A percentile compares a stretch with the other conserved stretches of the same genome.
Evolutionary conservation across 2,888 invertebrate genomes (phyloP).

Genomic region (Campoletis raptor): DNA sequence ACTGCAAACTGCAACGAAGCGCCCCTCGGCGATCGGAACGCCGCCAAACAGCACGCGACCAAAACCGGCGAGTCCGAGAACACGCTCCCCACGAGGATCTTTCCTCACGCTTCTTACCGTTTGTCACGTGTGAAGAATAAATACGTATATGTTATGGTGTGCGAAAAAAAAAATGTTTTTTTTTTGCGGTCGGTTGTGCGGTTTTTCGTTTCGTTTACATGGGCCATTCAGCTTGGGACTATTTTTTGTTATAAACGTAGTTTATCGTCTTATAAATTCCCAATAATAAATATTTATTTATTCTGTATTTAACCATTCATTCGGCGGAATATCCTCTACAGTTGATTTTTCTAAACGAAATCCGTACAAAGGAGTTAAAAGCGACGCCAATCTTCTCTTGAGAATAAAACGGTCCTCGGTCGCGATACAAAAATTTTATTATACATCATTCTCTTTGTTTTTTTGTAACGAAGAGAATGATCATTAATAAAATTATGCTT

Average conservation of each 20-base stretch:
- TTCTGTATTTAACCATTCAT: neutral
- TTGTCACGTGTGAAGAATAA: constrained; percentile 60
- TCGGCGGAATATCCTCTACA: neutral
- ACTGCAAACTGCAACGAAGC: constrained; percentile 66
- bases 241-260: too few species aligned
- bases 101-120: constrained; percentile 17
- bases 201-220: neutral
- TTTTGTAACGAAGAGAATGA: neutral
- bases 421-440: neutral
- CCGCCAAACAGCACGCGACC: constrained; percentile 68
- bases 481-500: neutral
- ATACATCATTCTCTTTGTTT: neutral
- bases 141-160: constrained; percentile 25
- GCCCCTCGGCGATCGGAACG: constrained; percentile 57
- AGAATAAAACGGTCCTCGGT: neutral
- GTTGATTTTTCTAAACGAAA: neutral
- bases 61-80: constrained; percentile 41
- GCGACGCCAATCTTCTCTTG: neutral
- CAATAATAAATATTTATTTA: neutral
- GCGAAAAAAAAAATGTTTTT: neutral
- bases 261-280: neutral
- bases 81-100: constrained; percentile 34
- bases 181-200: neutral
- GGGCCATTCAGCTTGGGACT: neutral
- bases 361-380: neutral